Evolutionary conservation across 2,113 vertebrate species (phyloP).

Genomic region (Anoura caudifer): DNA sequence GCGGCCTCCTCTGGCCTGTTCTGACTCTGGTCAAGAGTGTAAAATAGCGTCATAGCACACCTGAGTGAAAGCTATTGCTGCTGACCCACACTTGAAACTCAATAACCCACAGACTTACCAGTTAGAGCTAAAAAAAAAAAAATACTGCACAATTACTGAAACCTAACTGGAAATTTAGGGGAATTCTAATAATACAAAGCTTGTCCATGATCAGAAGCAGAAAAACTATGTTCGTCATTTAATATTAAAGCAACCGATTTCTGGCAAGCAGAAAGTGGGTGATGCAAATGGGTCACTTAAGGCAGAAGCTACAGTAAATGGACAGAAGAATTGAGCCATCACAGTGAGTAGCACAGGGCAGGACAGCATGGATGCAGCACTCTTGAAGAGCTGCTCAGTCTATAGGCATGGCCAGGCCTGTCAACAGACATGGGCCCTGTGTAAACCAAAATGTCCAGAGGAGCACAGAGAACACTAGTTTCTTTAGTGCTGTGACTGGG

Average conservation of each 20-base stretch:
- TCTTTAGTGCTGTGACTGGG: neutral
- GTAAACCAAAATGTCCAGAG: neutral
- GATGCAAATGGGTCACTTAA: neutral
- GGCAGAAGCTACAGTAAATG: neutral
- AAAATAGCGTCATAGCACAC: neutral
- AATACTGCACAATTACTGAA: neutral
- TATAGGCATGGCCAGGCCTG: neutral
- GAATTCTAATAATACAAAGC: conserved; percentile 75
- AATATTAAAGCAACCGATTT: neutral
- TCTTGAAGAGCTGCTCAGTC: neutral
- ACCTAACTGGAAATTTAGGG: conserved; percentile 78
- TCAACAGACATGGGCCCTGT: neutral
- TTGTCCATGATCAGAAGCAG: conserved; percentile 40
- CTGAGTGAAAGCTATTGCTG: neutral
- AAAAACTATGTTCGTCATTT: conserved; percentile 11
- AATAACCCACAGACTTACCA: neutral
- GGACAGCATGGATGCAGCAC: neutral
- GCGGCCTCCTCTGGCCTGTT: neutral
- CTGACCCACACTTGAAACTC: conserved; percentile 60
- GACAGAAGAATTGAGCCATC: neutral
- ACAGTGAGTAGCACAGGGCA: fast-evolving
- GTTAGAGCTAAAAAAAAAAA: conserved; percentile 44
- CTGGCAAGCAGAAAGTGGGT: neutral
- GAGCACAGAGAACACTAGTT: neutral
- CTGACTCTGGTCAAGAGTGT: neutral